Conservation (phyloP, 2,888 invertebrate species). For the Oxytorus armatus region DNA sequence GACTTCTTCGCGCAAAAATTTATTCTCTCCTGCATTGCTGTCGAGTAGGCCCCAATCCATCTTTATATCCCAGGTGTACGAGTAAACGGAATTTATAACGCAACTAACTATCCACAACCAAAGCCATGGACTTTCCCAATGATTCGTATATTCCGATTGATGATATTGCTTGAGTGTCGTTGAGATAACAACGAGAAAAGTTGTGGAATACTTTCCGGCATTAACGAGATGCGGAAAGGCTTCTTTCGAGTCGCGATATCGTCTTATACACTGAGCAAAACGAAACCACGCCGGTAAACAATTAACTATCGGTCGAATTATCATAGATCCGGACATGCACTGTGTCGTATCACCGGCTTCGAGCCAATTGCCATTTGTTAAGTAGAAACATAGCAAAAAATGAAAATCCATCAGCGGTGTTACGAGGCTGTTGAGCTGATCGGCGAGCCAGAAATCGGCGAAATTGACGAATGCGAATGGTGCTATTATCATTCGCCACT, state of each 20-base stretch:
- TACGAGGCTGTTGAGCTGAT: conserved; percentile 97
- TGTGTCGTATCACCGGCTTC: conserved; percentile 88
- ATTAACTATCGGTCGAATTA: conserved; percentile 93
- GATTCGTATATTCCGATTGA: conserved; percentile 86
- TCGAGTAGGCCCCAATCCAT: conserved; percentile 99
- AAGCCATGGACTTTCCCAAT: conserved; percentile 92
- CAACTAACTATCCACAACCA: conserved; percentile 95
- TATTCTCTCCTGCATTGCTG: conserved; percentile 95
- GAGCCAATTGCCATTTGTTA: conserved; percentile 91
- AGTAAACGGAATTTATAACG: conserved; percentile 95
- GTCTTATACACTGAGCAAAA: conserved; percentile 97
- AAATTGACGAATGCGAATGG: conserved; percentile 97
- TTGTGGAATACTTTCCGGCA: conserved; percentile 99
- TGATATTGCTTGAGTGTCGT: conserved; percentile 89
- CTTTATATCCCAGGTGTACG: conserved; percentile 99
- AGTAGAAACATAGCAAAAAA: conserved; percentile 96
- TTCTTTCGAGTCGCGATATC: conserved; percentile 97
- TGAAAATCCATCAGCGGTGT: conserved; percentile 97
- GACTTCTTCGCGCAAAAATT: conserved; percentile 96
- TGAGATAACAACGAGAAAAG: conserved; percentile 97
- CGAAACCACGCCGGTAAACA: conserved; percentile 99
- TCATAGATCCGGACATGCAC: conserved; percentile 89
- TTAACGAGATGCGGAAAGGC: conserved; percentile 98
- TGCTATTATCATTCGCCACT: conserved; percentile 94
- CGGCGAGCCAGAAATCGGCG: conserved; percentile 99